phyloP scores from a whole-genome alignment of 2,113 vertebrate genomes.

The Mungos mungo region DNA sequence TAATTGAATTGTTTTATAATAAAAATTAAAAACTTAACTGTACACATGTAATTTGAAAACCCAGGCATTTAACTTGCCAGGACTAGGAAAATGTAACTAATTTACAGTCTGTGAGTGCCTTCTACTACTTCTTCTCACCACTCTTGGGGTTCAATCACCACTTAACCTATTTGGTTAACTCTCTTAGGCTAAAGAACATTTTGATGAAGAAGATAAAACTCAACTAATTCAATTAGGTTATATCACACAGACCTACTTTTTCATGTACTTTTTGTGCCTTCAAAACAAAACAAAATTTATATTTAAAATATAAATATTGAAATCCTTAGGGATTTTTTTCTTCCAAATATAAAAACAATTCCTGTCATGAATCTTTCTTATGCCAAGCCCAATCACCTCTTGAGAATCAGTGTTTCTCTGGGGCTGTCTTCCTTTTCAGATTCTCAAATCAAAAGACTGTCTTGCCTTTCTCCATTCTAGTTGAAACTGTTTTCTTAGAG shows the following conservation, averaged over 20 bases:
- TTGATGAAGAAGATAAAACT: neutral
- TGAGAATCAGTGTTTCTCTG: neutral
- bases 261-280: neutral
- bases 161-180: neutral
- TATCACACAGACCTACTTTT: neutral
- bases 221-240: neutral
- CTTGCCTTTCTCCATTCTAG: neutral
- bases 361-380: neutral
- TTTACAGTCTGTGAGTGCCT: neutral
- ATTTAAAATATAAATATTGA: neutral
- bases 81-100: neutral
- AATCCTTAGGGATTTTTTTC: neutral
- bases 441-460: neutral
- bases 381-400: neutral
- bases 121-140: neutral
- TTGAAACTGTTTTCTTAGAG: neutral
- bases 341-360: neutral
- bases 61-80: neutral
- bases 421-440: neutral
- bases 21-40: neutral
- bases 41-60: neutral
- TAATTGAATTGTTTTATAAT: neutral
- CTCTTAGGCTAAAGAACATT: neutral
- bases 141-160: neutral
- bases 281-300: neutral